Evolutionary conservation across 2,113 vertebrate genomes (phyloP).

Genomic region (Scophthalmus maximus): DNA sequence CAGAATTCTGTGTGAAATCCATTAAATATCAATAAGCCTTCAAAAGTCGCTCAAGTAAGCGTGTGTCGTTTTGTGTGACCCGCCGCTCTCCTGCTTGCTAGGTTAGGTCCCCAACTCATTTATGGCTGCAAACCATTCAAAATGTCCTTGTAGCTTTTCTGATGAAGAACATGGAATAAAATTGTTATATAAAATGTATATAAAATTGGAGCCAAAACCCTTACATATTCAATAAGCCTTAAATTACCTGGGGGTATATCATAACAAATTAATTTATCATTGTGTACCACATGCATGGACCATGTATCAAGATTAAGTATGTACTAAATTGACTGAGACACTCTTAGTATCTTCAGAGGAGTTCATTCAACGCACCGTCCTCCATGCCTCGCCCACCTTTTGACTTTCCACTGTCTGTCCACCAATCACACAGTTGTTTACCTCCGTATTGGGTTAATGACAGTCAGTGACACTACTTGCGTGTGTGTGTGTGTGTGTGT

Average conservation of each 20-base stretch:
- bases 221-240: not conserved
- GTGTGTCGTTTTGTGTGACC: not conserved
- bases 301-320: not conserved
- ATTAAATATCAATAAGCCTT: slow-evolving; percentile 15
- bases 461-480: not conserved
- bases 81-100: not conserved
- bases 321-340: not conserved
- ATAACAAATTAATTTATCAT: too few species aligned
- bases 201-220: not conserved
- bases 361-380: not conserved
- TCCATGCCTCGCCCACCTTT: not conserved
- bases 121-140: not conserved
- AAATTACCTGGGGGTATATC: not conserved
- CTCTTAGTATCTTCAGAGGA: not conserved
- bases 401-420: not conserved
- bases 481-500: not conserved
- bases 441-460: not conserved
- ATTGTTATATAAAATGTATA: not conserved
- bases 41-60: not conserved
- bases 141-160: not conserved
- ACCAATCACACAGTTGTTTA: slow-evolving; percentile 29
- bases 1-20: not conserved
- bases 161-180: slow-evolving; percentile 1
- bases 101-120: not conserved
- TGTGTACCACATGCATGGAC: not conserved